A percentile compares a stretch with the other conserved stretches of the same genome.
phyloP scores from a whole-genome alignment of 2,797 vertebrate species.

The Dipus sagitta region DNA sequence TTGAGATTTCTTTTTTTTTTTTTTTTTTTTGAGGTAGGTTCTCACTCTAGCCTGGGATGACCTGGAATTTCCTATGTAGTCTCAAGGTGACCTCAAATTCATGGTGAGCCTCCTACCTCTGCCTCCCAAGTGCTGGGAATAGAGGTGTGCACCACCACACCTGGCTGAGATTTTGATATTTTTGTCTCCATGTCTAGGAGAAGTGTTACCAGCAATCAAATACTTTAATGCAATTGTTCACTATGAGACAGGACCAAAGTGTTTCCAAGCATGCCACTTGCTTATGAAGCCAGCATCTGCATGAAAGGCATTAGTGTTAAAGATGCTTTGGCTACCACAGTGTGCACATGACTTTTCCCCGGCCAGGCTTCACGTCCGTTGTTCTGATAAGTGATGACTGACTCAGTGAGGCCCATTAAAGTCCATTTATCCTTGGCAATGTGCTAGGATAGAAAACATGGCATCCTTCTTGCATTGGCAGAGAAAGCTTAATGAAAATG shows the following conservation, averaged over 20 bases:
- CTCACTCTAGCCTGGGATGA: too few relatives aligned
- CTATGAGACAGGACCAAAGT: slow-evolving; percentile 1
- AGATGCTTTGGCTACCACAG: not conserved
- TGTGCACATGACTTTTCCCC: not conserved
- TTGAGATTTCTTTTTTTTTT: slow-evolving; percentile 2
- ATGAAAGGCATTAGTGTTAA: not conserved
- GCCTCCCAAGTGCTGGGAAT: too few relatives aligned
- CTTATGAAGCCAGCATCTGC: too few relatives aligned
- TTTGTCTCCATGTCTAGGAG: not conserved
- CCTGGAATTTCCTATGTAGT: too few relatives aligned
- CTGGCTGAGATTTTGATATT: too few relatives aligned
- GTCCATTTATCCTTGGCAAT: not conserved
- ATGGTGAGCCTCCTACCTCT: too few relatives aligned
- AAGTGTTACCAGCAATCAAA: not conserved
- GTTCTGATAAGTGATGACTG: not conserved
- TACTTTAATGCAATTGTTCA: not conserved
- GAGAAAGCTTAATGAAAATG: slow-evolving; percentile 44
- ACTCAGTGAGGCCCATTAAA: not conserved
- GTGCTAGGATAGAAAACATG: not conserved
- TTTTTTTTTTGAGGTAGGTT: not conserved
- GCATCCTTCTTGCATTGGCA: slow-evolving; percentile 23
- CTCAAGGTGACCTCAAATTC: too few relatives aligned
- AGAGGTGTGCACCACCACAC: too few relatives aligned
- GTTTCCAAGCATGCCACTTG: not conserved
- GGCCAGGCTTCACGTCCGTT: accelerated